A percentile compares a stretch with the other conserved stretches of the same genome.
These are phyloP conservation scores for Mesocricetus auratus DNA, from an alignment of 2,113 vertebrate species.

Conservation along the genomic window DNA sequence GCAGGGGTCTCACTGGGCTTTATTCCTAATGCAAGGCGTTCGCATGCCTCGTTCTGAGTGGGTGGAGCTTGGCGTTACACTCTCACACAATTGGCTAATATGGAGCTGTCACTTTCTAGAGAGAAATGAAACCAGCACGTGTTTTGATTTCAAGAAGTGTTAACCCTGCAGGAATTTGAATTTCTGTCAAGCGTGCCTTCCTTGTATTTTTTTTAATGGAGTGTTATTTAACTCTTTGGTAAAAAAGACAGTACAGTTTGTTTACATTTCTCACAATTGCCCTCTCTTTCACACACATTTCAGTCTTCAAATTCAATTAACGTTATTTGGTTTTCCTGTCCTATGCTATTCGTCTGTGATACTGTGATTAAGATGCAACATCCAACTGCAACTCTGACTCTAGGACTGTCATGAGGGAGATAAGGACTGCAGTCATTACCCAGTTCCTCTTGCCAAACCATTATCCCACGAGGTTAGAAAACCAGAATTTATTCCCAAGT, in stretches of 20 bases:
- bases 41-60: background rate
- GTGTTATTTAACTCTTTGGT: background rate
- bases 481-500: background rate
- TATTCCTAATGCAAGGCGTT: background rate
- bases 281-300: background rate
- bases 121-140: background rate
- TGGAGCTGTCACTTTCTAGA: background rate
- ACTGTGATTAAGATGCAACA: background rate
- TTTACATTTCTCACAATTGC: background rate
- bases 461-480: background rate
- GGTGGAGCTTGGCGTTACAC: background rate
- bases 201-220: background rate
- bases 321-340: background rate
- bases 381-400: background rate
- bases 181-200: background rate
- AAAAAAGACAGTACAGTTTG: background rate
- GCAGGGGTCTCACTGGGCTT: background rate
- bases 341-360: background rate
- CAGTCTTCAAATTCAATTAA: background rate
- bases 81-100: background rate
- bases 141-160: background rate
- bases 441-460: background rate
- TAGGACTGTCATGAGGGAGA: background rate
- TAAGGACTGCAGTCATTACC: background rate
- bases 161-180: background rate